Percentiles rank a stretch among this genome's conserved stretches.
These are phyloP conservation scores for Arizona elegans DNA, from an alignment of 2,113 vertebrate genomes.

Conservation along the genomic window DNA sequence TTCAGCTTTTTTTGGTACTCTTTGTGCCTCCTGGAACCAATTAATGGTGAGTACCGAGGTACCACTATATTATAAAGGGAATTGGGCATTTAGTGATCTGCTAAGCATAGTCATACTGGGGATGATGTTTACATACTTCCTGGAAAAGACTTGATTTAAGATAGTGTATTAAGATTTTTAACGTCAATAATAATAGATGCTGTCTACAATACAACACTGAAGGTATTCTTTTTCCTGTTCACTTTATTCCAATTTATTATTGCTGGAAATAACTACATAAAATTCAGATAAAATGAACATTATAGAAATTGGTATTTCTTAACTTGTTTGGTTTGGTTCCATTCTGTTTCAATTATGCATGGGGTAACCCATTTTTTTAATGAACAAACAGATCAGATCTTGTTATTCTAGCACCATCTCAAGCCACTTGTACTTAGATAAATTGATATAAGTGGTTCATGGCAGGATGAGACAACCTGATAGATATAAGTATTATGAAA, in stretches of 20 bases:
- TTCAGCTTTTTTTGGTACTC: background rate
- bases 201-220: no score
- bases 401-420: background rate
- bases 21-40: background rate
- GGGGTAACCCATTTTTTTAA: background rate
- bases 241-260: no score
- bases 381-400: background rate
- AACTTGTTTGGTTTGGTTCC: background rate
- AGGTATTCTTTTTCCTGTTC: no score
- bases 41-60: no score
- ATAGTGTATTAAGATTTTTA: no score
- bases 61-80: background rate
- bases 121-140: background rate
- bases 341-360: background rate
- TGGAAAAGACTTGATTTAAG: no score
- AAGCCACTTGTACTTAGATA: background rate
- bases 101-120: background rate
- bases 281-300: background rate
- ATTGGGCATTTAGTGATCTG: background rate
- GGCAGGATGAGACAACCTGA: no score
- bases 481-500: no score
- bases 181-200: no score
- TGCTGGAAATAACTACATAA: no score
- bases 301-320: background rate
- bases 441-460: background rate